Evolutionary conservation across 92 coral and sea anemone genomes (phyloP), one percentile per base, ranked within the genome.

Genomic region (Paragorgia papillata): DNA sequence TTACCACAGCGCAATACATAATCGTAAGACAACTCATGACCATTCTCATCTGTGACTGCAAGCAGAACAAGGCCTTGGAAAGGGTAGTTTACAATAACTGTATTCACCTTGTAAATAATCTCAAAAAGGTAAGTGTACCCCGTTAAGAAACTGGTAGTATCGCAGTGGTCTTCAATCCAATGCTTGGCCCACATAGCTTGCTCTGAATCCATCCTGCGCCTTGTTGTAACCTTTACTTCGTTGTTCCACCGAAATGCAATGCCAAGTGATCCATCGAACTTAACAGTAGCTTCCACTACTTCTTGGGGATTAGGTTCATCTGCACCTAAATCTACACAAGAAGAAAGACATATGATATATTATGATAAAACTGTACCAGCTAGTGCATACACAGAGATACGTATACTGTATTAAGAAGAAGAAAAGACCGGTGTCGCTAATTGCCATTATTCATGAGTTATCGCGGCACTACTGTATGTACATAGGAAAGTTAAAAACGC

Each of bases 31-130:
- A 66, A 43, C 33, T 66, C 73, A 17, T 24, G 54, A 20, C 73
- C 73, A 7, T 13, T 66, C 43, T 39, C 54, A 44, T 66, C 73
- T n/a, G 55, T 66, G 73, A 66, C 48, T 25, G 73, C 57, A 66
- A 66, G 73, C 51, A 66, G 48, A 34, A 66, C 73, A 40, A 66
- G 73, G 17, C 73, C 73, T 66, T 66, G 54, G 27, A 66, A 66
- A 29, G 27, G 19, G 40, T 66, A 66, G 29, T 44, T 66, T 15
- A 66, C 73, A 40, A 66, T 21, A 20, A 66, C 73, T 2, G 55
- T 66, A 32, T 66, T 66, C 10, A 39, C 43, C 54, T 66, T 50
- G 57, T 40, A 66, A 19, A 66, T 40, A 43, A 66, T 66, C 17
- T 66, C 73, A 66, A 66, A 66, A 50, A 66, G 17, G 21, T 66